Base-by-base conservation (phyloP, 2,797 vertebrate genomes). In the Microchirus variegatus region DNA sequence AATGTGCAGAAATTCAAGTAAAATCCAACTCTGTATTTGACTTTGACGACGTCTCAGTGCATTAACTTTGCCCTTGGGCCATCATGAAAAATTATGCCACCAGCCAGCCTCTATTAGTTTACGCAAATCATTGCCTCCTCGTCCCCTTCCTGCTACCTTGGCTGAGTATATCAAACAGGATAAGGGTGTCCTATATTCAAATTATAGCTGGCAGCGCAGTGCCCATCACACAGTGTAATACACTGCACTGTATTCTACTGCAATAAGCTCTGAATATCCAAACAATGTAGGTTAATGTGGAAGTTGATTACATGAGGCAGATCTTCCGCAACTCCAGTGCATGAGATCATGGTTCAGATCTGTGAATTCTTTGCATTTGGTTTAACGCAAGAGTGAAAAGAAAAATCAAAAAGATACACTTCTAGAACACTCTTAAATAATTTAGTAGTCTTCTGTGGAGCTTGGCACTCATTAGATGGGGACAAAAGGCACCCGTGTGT, bases 51-150 rank as follows among this genome's bases (percentile, higher is more conserved):
- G 71, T 82, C 73, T 77, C 65, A 52, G 62, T 73, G 68, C 72
- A 72, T 85, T 78, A 82, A 56, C 42, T 81, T 80, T 69, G 65
- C 70, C 84, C 71, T 81, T 75, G 47, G 73, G 83, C 78, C 69
- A 74, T 73, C 70, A 62, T 54, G 69, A 80, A n/a, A 54, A 68
- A 80, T 84, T 71, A 80, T 71, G 73, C 67, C 82, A 78, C 67
- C 70, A 83, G 81, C 79, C 81, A 82, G 72, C 44, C 77, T 68
- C 55, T 72, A 79, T 87, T 86, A 82, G 75, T 87, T 86, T 80
- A 80, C 46, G 44, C 59, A 78, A 80, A 86, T 80, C 76, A 77
- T 70, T 57, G 44, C 72, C 18, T 10, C 48, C 26, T 3, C 14
- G 5, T 13, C 2, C 4, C 13, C 9, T n/a, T 9, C 4, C 46